Evolutionary conservation across 2,113 vertebrate species (phyloP).

Genomic region (Ramphastos sulfuratus): DNA sequence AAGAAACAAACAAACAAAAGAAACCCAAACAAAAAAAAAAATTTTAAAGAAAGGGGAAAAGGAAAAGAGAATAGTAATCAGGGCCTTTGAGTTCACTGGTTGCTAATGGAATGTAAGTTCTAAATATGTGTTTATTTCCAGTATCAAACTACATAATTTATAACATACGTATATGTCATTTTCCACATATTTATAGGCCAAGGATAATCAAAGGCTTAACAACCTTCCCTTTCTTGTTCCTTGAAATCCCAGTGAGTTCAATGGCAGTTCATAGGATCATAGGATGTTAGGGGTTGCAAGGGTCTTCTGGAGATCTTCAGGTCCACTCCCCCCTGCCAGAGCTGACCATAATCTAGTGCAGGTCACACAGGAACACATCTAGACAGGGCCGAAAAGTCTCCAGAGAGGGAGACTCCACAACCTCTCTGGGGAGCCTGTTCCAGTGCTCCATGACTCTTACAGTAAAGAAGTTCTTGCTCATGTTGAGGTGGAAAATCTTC

Average conservation of each 20-base stretch:
- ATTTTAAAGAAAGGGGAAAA: rapidly evolving
- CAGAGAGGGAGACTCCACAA: no score
- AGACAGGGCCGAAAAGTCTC: no score
- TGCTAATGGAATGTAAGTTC: background rate
- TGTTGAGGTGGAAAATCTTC: no score
- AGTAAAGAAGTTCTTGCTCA: no score
- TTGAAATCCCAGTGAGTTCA: background rate
- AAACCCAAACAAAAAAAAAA: background rate
- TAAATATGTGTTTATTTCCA: background rate
- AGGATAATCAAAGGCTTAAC: background rate
- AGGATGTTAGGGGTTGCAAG: no score
- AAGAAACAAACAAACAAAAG: no score
- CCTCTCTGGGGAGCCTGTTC: no score
- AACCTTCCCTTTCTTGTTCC: rapidly evolving
- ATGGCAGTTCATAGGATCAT: background rate
- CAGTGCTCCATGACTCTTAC: no score
- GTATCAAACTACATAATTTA: background rate
- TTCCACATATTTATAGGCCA: background rate
- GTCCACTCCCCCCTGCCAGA: no score
- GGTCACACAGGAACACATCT: no score
- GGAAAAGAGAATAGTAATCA: background rate
- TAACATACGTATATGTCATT: background rate
- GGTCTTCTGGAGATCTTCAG: no score
- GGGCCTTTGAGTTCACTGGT: background rate
- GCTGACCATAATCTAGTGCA: no score